phyloP scores from a whole-genome alignment of 2,888 invertebrate genomes.

The Cerceris rybyensis region DNA sequence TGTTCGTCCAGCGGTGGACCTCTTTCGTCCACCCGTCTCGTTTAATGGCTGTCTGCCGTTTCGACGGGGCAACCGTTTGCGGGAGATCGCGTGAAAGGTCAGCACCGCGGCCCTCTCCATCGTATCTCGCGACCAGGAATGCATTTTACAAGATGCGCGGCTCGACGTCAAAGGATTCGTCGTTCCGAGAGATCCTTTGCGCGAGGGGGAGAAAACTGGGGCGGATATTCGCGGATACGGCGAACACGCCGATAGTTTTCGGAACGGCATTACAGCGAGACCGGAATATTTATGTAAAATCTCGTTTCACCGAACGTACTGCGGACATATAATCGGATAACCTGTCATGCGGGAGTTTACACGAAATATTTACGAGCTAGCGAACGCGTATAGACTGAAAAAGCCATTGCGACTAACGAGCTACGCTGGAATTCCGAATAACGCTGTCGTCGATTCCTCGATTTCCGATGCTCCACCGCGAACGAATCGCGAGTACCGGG shows the following conservation, averaged over 20 bases:
- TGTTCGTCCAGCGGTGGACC: slow-evolving; percentile 16
- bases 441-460: slow-evolving; percentile 26
- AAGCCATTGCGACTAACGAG: slow-evolving; percentile 46
- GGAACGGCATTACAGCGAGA: slow-evolving; percentile 23
- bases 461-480: no score
- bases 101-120: no score
- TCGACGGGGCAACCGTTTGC: no score
- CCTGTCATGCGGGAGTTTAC: slow-evolving; percentile 50
- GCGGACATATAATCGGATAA: slow-evolving; percentile 54
- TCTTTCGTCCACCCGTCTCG: slow-evolving; percentile 45
- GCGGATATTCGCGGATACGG: background rate
- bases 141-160: no score
- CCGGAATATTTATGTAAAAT: slow-evolving; percentile 54
- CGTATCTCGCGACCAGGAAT: no score
- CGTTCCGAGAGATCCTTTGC: no score
- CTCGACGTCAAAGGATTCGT: no score
- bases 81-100: no score
- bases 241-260: background rate
- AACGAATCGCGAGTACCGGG: no score
- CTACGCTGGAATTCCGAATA: slow-evolving; percentile 40
- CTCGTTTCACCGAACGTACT: slow-evolving; percentile 40
- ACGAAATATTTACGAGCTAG: slow-evolving; percentile 54
- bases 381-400: slow-evolving; percentile 46
- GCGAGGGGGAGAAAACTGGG: background rate
- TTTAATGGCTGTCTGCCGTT: slow-evolving; percentile 14